phyloP scores from a whole-genome alignment of 2,797 vertebrate genomes.

The Rhinella marina region DNA sequence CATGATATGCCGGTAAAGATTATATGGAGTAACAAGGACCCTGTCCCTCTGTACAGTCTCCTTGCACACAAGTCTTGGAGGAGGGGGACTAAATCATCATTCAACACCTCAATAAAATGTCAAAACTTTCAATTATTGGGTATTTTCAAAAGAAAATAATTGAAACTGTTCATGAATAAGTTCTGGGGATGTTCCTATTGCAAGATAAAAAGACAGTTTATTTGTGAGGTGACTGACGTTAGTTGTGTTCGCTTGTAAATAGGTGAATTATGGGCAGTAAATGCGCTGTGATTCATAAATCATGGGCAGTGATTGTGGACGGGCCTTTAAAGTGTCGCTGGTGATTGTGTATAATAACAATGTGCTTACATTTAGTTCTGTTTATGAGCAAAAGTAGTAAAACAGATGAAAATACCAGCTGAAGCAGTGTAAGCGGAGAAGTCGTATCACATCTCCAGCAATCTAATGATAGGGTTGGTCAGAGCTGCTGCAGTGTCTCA shows the following conservation, averaged over 20 bases:
- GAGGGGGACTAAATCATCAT: background rate
- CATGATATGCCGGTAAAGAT: background rate
- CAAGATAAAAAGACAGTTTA: background rate
- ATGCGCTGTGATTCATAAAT: conserved; percentile 25
- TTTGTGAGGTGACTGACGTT: background rate
- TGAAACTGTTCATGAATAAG: background rate
- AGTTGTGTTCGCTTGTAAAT: background rate
- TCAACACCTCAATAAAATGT: background rate
- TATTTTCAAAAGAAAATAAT: background rate
- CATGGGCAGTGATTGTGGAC: too few species aligned
- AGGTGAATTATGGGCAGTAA: conserved; percentile 22
- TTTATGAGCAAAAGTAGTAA: conserved; percentile 21
- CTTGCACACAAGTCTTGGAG: background rate
- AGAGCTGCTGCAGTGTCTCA: background rate
- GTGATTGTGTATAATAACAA: conserved; percentile 13
- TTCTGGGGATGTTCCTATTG: background rate
- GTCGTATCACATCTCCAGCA: background rate
- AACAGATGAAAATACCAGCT: background rate
- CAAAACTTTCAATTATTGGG: background rate
- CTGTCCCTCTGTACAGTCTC: background rate
- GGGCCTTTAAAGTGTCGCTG: background rate
- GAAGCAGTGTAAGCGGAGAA: background rate
- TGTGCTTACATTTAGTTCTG: background rate
- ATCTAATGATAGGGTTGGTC: conserved; percentile 30
- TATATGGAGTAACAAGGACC: background rate